Base-by-base conservation (phyloP, 2,888 invertebrate species). In the Sylvicola cinctus region DNA sequence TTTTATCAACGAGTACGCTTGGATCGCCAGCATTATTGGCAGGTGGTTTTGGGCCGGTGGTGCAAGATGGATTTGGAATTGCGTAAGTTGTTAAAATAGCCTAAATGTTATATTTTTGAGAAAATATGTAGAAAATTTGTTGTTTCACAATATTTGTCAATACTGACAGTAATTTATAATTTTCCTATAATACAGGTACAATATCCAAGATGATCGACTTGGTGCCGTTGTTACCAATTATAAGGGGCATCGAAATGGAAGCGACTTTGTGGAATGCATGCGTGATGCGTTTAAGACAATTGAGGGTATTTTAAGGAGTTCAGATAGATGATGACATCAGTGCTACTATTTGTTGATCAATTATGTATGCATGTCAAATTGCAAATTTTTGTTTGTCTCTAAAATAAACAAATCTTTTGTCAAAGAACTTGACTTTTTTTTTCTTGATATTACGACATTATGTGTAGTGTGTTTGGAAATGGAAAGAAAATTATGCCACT, bases 31-130 rank as follows among this genome's bases (percentile, higher is more conserved):
- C 77, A 35, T 74, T 95, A 10, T 58, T 74, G 46, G 77, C 81
- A 16, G 96, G 95, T 16, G 87, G 85, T 1, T 98, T 98, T 61
- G 95, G 90, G 1, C 93, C 96, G 1, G 91, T 91, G 6, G 76
- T 78, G 1, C 59, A 64, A 34, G 76, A 96, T 62, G 96, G 96
- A 4, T 79, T 79, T 51, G 98, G 98, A 29, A 73, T 96, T 44
- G 93, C 77, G 71, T 95, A 69, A 65, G 7, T 28, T 17, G 32
- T 26, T 30, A 5, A 6, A 6, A 6, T 20, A 4, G 20, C n/a
- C 4, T 20, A 8, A 20, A 8, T 37, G 38, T 40, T 25, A 37
- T 39, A 44, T 36, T 12, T 25, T 14, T 36, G 14, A 33, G 29
- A 17, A 4, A 6, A 20, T 20, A n/a, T n/a, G n/a, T 35, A 16